Base-by-base conservation (phyloP, 1,140 invertebrate genomes). In the Macrostomum lignano region DNA sequence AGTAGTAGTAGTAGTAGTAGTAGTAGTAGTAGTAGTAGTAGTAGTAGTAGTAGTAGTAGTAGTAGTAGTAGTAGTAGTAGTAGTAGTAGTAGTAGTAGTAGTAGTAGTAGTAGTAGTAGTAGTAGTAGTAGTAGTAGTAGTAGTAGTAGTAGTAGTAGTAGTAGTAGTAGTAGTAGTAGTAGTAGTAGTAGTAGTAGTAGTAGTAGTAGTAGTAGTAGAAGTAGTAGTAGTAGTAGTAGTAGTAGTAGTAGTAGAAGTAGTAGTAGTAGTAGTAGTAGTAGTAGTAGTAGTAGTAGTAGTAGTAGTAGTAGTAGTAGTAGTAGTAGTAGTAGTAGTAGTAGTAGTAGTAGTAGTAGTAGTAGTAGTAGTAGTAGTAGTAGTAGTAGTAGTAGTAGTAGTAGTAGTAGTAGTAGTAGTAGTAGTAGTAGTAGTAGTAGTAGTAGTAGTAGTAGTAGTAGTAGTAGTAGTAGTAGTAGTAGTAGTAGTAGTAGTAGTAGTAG, bases 151-250 rank as follows among this genome's bases (percentile, higher is more conserved):
- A 22, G 17, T 36, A 37, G 14, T 36, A 38, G 24, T 38, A 38
- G 24, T 38, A 38, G 21, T 38, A 38, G 21, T 38, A 38, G 21
- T 38, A 38, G 22, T 38, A 38, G 21, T 38, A 38, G 36, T 38
- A 38, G 20, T 28, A 38, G 24, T 38, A 31, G 23, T 38, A 29
- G 21, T 31, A 38, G 36, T 31, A 38, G 1, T 21, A 38, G 10
- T 29, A 38, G 21, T 31, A 38, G 7, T 28, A 38, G 19, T 38
- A 29, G 17, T 17, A 38, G 20, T 28, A 38, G 21, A n/a, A 37
- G 17, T 3, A 23, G 13, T 37, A 37, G 9, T 15, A 36, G 36
- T 31, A 38, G 1, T 21, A 38, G 10, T 29, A 38, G 21, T 31
- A 38, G 7, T 28, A 38, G 19, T 38, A 29, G 17, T 17, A 38